These are phyloP conservation scores for Heteromurus nitidus DNA, from an alignment of 2,888 invertebrate genomes.

Conservation along the genomic window DNA sequence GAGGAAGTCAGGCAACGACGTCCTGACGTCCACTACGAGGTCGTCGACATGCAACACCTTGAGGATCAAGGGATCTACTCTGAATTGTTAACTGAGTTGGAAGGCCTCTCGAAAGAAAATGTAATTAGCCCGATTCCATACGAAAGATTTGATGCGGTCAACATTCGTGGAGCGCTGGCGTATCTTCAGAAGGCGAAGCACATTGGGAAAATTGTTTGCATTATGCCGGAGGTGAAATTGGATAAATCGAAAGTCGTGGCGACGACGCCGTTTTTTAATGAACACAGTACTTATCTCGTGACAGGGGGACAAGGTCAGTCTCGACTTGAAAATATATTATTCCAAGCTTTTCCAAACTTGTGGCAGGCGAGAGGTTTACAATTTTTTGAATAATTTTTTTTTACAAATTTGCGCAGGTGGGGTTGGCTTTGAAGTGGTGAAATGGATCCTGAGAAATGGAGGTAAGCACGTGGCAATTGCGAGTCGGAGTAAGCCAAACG, in stretches of 20 bases:
- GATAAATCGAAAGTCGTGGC: too few species aligned
- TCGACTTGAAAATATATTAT: too few species aligned
- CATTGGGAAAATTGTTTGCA: slow-evolving; percentile 47
- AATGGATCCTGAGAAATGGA: slow-evolving; percentile 33
- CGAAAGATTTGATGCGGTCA: slow-evolving; percentile 27
- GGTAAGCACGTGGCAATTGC: slow-evolving; percentile 48
- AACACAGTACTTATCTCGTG: too few species aligned
- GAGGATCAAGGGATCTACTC: neutral
- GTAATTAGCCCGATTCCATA: slow-evolving; percentile 24
- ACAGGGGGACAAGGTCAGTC: too few species aligned
- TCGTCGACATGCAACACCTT: slow-evolving; percentile 25
- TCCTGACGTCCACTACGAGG: slow-evolving; percentile 57
- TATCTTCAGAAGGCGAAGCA: slow-evolving; percentile 40
- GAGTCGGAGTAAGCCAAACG: slow-evolving; percentile 22
- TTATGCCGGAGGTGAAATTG: too few species aligned
- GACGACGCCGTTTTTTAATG: too few species aligned
- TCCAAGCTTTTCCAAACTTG: too few species aligned
- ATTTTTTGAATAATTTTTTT: too few species aligned
- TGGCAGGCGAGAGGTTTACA: too few species aligned
- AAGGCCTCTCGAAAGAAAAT: neutral
- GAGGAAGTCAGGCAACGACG: slow-evolving; percentile 55
- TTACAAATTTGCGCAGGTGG: too few species aligned
- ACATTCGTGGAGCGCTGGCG: slow-evolving; percentile 28
- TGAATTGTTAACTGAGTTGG: neutral
- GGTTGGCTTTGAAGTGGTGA: slow-evolving; percentile 63